Conservation (phyloP, 1,140 invertebrate genomes). For the Drosophila aff. region DNA sequence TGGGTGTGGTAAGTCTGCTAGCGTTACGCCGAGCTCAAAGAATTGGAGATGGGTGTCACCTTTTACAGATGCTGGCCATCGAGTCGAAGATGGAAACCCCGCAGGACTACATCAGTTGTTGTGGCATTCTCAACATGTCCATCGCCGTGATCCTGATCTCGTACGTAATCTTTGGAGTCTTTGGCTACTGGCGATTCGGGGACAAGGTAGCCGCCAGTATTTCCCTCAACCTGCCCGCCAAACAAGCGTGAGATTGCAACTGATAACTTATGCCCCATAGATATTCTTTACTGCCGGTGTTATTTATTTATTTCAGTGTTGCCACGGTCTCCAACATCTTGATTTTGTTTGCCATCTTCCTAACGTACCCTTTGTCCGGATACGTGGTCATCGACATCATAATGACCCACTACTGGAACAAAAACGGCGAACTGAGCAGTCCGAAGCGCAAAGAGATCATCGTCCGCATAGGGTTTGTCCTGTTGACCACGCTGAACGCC, state of each 20-base stretch:
- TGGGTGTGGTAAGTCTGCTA: slow-evolving; percentile 55
- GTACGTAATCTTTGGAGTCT: slow-evolving; percentile 30
- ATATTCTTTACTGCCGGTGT: not conserved
- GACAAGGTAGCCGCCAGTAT: not conserved
- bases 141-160: slow-evolving; percentile 5
- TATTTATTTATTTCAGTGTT: not conserved
- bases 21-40: not conserved
- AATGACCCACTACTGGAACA: slow-evolving; percentile 26
- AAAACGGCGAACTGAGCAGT: not conserved
- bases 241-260: slow-evolving; percentile 33
- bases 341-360: slow-evolving; percentile 31
- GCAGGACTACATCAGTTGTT: slow-evolving; percentile 24
- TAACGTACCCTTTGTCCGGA: slow-evolving; percentile 45
- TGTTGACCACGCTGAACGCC: slow-evolving; percentile 38
- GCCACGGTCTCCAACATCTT: not conserved
- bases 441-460: slow-evolving; percentile 24
- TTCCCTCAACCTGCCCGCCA: slow-evolving; percentile 38
- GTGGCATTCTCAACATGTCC: slow-evolving; percentile 28
- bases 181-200: slow-evolving; percentile 61
- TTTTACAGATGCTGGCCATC: slow-evolving; percentile 45
- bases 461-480: slow-evolving; percentile 13
- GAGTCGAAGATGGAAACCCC: slow-evolving; percentile 49
- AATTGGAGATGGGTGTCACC: not conserved
- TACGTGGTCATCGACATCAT: slow-evolving; percentile 59
- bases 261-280: too few relatives aligned